These are phyloP conservation scores for Psittacula cyanocephala DNA, from an alignment of 2,113 vertebrate species.

Conservation along the genomic window DNA sequence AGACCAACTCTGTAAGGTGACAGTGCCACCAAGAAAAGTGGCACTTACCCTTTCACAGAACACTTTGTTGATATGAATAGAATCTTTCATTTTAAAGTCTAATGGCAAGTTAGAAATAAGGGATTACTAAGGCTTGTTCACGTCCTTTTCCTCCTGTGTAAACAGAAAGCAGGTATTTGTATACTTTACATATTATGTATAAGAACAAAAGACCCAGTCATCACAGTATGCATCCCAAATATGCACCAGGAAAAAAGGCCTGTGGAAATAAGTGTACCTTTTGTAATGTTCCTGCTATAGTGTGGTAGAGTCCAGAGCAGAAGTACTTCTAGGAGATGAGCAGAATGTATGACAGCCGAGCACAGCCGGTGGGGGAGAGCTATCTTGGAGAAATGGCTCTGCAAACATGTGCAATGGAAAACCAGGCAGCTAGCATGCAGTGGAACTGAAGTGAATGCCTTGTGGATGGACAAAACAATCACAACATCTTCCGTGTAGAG, in stretches of 20 bases:
- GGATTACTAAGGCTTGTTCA: not conserved
- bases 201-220: not conserved
- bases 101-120: not conserved
- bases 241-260: not conserved
- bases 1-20: not conserved
- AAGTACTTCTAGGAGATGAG: not conserved
- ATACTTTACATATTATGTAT: not conserved
- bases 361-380: not conserved
- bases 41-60: not conserved
- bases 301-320: not conserved
- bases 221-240: rapidly evolving
- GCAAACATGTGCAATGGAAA: not conserved
- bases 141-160: not conserved
- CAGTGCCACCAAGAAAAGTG: not conserved
- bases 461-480: not conserved
- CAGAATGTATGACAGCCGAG: not conserved
- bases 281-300: not conserved
- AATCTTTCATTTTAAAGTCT: not conserved
- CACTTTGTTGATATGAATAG: not conserved
- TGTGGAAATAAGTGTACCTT: not conserved
- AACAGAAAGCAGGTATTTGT: not conserved
- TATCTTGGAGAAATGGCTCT: not conserved
- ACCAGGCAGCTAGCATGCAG: not conserved
- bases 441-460: not conserved
- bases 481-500: not conserved